Base-by-base conservation (phyloP, 2,888 invertebrate species). In the Galeopsomyia nigrocyanea region DNA sequence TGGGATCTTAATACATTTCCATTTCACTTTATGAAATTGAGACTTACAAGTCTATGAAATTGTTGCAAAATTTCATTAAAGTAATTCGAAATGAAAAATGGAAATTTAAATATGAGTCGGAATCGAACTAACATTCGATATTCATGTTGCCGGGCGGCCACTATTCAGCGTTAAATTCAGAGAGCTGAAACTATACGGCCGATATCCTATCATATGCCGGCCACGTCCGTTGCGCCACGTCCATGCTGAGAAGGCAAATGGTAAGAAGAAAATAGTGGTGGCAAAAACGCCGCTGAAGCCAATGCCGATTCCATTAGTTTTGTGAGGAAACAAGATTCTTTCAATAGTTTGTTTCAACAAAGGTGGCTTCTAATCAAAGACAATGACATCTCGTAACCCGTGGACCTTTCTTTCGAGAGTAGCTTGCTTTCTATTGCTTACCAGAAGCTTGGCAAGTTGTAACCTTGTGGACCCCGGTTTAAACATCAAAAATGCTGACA, bases 401-500 rank as follows among this genome's bases (percentile, higher is more conserved):
- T 62, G 62, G 62, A 66, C 19, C 58, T 63, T 46, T 39, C 17
- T 71, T 0, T 14, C 60, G 2, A 55, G 22, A 61, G 53, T 22
- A 47, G 14, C 46, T 13, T 39, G 7, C 39, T 39, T 39, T 22
- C 13, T 68, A 3, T 14, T 47, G 13, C 46, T 65, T n/a, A 55
- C n/a, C 10, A 47, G 49, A 19, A 46, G 49, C 13, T 26, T 66
- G 58, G 66, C 46, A 49, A 55, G 19, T 13, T 17, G 66, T 49
- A 64, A 21, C 16, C 26, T 51, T 1, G 50, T 82, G 16, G 80
- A 82, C 50, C 62, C 88, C 76, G 90, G 91, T 77, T 81, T 94
- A 76, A 88, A 90, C 74, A 89, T 94, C 75, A 92, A 92, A 86
- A 95, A 94, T 89, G 94, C 95, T 21, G 96, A 97, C 76, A 90